Evolutionary conservation across 2,888 invertebrate species (phyloP), one percentile per base, ranked within the genome.

Genomic region (Epirrhoe alternata): DNA sequence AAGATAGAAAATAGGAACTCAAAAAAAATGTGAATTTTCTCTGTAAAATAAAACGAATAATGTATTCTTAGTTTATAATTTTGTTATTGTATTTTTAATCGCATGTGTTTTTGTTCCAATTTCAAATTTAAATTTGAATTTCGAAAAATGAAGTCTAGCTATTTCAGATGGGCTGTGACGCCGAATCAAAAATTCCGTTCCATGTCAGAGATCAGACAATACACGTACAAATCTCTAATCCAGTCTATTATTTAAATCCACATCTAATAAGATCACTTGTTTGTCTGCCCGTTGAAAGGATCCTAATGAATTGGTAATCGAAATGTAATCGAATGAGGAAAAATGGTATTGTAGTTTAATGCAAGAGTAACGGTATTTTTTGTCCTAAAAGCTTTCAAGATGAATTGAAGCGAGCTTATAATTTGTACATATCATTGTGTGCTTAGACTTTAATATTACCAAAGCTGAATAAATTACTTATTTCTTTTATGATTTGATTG

Each of bases 201-300:
- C 56, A 77, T 74, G 87, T 83, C 86, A 86, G 72, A 83, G 87
- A 86, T 89, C 86, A 75, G 64, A 74, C 74, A 79, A 77, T 79
- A 76, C 73, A 75, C 63, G 72, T 81, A 84, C 83, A 89, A 87
- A 87, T 84, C 82, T 86, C 78, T 82, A 87, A 88, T 89, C 82
- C 82, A 78, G 74, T 81, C 79, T 83, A 84, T 86, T 86, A 86
- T 86, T 83, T 82, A 85, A 84, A 82, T 77, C 82, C 85, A 72
- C 70, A 71, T 64, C 70, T 67, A 68, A 70, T 72, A 71, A 62
- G 70, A 64, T 55, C 72, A 67, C 68, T 71, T 72, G 72, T 74
- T 69, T 70, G 74, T 74, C 72, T 62, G 72, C 61, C 64, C 66
- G 58, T 65, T 72, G 66, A 66, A 74, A 70, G 64, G 74, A 58